Conservation (phyloP, 2,797 vertebrate genomes). For the Bucorvus abyssinicus region DNA sequence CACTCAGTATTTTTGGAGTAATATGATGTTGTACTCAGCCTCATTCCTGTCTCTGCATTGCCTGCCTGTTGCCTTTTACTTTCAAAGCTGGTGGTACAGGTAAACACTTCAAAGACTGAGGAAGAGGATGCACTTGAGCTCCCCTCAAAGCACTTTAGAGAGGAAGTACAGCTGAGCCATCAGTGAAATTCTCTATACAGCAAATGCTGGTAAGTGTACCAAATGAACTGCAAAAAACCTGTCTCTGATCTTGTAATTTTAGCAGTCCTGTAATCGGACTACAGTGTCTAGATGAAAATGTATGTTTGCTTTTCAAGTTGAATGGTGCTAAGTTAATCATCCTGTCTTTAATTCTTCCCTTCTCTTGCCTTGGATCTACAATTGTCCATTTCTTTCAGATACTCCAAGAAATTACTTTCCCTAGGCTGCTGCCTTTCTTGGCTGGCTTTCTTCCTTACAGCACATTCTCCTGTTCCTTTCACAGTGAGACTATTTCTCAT, state of each 20-base stretch:
- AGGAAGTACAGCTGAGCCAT: constrained; percentile 62
- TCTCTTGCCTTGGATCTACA: not conserved
- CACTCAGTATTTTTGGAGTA: not conserved
- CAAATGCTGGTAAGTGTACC: constrained; percentile 62
- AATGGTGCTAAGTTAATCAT: not conserved
- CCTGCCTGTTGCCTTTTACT: constrained; percentile 67
- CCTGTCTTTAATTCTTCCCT: not conserved
- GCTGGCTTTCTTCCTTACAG: not conserved
- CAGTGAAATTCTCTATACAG: constrained; percentile 60
- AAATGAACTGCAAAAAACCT: not conserved
- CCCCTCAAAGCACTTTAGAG: constrained; percentile 62
- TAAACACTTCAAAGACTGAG: constrained; percentile 67
- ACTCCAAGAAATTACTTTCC: not conserved
- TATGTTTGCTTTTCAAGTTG: constrained; percentile 5
- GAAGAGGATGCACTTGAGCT: constrained; percentile 64
- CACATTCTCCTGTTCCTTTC: not conserved
- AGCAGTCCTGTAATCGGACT: not conserved
- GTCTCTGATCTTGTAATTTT: constrained; percentile 15
- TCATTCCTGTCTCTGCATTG: constrained; percentile 55
- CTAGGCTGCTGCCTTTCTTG: not conserved
- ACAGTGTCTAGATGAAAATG: not conserved
- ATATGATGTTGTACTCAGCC: not conserved
- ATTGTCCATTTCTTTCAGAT: not conserved
- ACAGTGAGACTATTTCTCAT: not conserved
- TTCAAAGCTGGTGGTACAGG: constrained; percentile 59